Conservation (phyloP, 2,888 invertebrate species). For the Troides aeacus region DNA sequence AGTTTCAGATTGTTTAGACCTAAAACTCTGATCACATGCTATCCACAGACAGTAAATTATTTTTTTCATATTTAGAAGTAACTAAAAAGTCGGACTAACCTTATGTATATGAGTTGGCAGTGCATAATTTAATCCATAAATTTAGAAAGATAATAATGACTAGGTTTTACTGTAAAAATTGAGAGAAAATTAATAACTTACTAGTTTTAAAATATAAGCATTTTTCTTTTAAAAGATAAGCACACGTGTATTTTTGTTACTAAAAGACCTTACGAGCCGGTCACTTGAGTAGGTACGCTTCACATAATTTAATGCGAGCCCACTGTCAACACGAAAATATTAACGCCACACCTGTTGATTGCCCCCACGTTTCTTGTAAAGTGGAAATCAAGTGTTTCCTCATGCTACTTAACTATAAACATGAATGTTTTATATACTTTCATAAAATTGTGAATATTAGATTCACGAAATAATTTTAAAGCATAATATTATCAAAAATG, state of each 20-base stretch:
- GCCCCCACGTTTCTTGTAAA: slow-evolving; percentile 36
- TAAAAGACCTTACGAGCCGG: not conserved
- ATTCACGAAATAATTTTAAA: no score
- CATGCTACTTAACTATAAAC: slow-evolving; percentile 34
- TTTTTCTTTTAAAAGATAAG: not conserved
- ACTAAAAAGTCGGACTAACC: slow-evolving; percentile 4
- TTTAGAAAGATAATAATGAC: not conserved
- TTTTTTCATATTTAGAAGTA: not conserved
- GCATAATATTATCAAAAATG: no score
- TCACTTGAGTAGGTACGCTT: not conserved
- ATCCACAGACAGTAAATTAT: not conserved
- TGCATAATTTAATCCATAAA: no score
- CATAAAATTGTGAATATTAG: no score
- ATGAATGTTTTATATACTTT: slow-evolving; percentile 28
- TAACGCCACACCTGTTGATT: slow-evolving; percentile 33
- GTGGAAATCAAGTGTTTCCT: slow-evolving; percentile 41
- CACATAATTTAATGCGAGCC: slow-evolving; percentile 11
- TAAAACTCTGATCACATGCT: no score
- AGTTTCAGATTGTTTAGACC: no score
- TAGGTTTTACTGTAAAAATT: no score
- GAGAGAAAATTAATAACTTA: no score
- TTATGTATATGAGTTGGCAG: not conserved
- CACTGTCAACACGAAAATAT: slow-evolving; percentile 28
- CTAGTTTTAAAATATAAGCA: not conserved
- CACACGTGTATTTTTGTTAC: not conserved